Conservation (phyloP, 2,888 invertebrate genomes). For the Lasioglossum zephyrum region DNA sequence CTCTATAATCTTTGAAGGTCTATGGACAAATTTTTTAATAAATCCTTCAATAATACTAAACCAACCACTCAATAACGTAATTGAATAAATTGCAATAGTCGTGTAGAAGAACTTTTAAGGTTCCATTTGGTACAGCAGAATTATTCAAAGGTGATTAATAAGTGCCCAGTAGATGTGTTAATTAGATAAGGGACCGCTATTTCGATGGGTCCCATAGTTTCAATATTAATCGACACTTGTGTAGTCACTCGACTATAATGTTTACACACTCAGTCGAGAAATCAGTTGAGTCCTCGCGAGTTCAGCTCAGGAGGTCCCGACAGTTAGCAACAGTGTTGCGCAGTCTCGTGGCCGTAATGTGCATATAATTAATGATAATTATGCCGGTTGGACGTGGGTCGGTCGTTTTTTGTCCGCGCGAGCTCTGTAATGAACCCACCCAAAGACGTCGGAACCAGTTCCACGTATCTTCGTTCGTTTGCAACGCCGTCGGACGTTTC, state of each 20-base stretch:
- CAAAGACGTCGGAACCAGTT: slow-evolving; percentile 73
- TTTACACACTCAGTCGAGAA: not conserved
- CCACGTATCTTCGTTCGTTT: slow-evolving; percentile 65
- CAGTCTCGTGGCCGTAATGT: slow-evolving; percentile 64
- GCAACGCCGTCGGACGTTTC: slow-evolving; percentile 59
- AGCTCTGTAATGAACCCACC: slow-evolving; percentile 66
- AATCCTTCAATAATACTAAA: not conserved
- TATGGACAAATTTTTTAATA: not conserved
- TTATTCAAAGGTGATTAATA: not conserved
- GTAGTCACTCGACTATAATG: not conserved
- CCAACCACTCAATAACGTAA: not conserved
- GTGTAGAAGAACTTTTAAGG: not conserved
- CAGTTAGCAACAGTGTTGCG: slow-evolving; percentile 66
- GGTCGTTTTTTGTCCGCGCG: slow-evolving; percentile 63
- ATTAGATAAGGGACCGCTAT: not conserved
- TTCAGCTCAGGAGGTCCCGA: not conserved
- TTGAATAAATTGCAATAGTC: not conserved
- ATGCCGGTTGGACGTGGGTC: slow-evolving; percentile 56
- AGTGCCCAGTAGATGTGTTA: not conserved
- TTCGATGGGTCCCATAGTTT: not conserved
- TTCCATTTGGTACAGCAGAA: not conserved
- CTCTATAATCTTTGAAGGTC: not conserved
- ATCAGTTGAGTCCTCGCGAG: not conserved
- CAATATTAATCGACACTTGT: too few relatives aligned
- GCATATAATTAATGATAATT: slow-evolving; percentile 73